A percentile compares a stretch with the other conserved stretches of the same genome.
Evolutionary conservation across 2,888 invertebrate genomes (phyloP).

Genomic region (Drosophila greeni): DNA sequence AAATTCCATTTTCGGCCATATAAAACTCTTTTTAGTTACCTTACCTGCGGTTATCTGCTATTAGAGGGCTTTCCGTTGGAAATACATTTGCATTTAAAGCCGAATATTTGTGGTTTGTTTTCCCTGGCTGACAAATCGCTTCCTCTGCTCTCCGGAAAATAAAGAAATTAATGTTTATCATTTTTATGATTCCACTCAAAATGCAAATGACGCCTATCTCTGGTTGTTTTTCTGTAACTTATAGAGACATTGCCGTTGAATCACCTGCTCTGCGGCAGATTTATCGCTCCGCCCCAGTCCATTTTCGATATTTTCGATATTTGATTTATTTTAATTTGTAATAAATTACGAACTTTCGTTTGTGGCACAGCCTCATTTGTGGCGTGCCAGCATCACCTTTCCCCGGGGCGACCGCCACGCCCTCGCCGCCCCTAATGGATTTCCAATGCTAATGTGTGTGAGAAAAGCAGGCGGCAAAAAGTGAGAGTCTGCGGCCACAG

Average conservation of each 20-base stretch:
- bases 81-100: conserved; percentile 49
- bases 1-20: conserved; percentile 18
- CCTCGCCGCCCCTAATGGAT: conserved; percentile 55
- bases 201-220: conserved; percentile 56
- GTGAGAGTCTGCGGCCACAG: conserved; percentile 63
- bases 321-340: conserved; percentile 75
- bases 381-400: conserved; percentile 10
- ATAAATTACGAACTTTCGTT: conserved; percentile 68
- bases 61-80: conserved; percentile 21
- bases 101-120: conserved; percentile 51
- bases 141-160: conserved; percentile 52
- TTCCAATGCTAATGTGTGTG: conserved; percentile 66
- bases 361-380: conserved; percentile 63
- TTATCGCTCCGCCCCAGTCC: conserved; percentile 40
- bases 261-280: conserved; percentile 39
- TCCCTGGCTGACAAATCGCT: conserved; percentile 72
- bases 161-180: conserved; percentile 68
- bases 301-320: conserved; percentile 45
- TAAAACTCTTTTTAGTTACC: conserved; percentile 13
- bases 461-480: conserved; percentile 41
- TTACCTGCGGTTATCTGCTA: conserved; percentile 20
- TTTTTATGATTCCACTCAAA: conserved; percentile 60
- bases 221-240: conserved; percentile 28
- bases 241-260: conserved; percentile 56
- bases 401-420: conserved; percentile 37